Evolutionary conservation across 2,113 vertebrate genomes (phyloP), one percentile per base, ranked within the genome.

Genomic region (Callospermophilus lateralis): DNA sequence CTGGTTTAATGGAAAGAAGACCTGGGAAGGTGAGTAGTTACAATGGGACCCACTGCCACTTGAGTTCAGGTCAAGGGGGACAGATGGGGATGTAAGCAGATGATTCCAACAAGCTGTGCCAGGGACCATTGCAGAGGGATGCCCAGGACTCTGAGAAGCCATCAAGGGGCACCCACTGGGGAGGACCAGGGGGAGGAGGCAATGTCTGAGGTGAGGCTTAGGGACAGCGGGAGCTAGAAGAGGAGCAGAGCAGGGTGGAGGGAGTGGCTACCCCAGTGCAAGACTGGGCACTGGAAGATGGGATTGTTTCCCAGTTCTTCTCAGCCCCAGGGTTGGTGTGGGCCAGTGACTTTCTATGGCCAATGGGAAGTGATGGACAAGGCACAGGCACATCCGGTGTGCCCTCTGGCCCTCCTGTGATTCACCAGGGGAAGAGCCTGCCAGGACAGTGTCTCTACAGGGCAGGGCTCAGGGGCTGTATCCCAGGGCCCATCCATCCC

Each of bases 201-300:
- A 0, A 37, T 1, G 17, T 90, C 65, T 1, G 3, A 51, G 19
- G 3, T 22, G 34, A 55, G 15, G 16, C 30, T 65, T 37, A 37
- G 74, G 28, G 45, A 10, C 15, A 10, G 55, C 0, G 53, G n/a
- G 79, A 63, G 26, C 1, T 17, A 19, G 72, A 24, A 1, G 58
- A 94, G 73, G 26, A 51, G 58, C 42, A 13, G 53, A 34, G 7
- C 2, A 7, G 37, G 45, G 45, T 8, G 19, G 22, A 13, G 58
- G 77, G 70, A 30, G n/a, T 3, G 1, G 51, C 19, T 2, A 45
- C 20, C 30, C 22, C n/a, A 16, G 4, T 2, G 12, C 7, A 22
- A 32, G 74, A n/a, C 26, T 11, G 22, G 61, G 8, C 13, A 0
- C 15, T 9, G 26, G 81, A 26, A n/a, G 37, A 17, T 0, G 1